Evolutionary conservation across 2,113 vertebrate genomes (phyloP).

Genomic region (Brienomyrus longianalis): DNA sequence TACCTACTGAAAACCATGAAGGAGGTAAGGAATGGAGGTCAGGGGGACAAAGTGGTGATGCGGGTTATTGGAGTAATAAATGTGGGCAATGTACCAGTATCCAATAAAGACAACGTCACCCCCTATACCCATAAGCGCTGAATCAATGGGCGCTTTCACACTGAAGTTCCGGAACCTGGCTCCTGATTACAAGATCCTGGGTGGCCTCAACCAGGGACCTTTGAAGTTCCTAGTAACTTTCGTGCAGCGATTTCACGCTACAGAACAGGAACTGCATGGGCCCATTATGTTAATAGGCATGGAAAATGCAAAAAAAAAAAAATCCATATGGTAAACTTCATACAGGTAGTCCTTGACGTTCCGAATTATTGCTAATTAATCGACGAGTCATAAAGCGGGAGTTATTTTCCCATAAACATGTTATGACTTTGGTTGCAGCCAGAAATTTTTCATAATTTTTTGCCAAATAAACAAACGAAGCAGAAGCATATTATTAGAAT

Average conservation of each 20-base stretch:
- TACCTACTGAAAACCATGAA: background rate
- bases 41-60: background rate
- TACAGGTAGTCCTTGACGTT: background rate
- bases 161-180: background rate
- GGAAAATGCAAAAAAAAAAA: background rate
- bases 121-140: background rate
- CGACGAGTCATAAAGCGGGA: background rate
- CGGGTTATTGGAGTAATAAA: background rate
- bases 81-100: background rate
- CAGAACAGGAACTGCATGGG: background rate
- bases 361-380: background rate
- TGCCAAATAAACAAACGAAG: background rate
- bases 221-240: background rate
- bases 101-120: background rate
- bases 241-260: background rate
- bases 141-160: background rate
- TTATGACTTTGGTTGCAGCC: background rate
- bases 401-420: too few relatives aligned
- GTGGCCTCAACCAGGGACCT: background rate
- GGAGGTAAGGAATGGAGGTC: background rate
- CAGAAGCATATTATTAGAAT: background rate
- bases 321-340: background rate
- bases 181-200: background rate
- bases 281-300: background rate
- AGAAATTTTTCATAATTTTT: background rate